Evolutionary conservation across 2,797 vertebrate species (phyloP), one percentile per base, ranked within the genome.

Genomic region (Xenentodon cancila): DNA sequence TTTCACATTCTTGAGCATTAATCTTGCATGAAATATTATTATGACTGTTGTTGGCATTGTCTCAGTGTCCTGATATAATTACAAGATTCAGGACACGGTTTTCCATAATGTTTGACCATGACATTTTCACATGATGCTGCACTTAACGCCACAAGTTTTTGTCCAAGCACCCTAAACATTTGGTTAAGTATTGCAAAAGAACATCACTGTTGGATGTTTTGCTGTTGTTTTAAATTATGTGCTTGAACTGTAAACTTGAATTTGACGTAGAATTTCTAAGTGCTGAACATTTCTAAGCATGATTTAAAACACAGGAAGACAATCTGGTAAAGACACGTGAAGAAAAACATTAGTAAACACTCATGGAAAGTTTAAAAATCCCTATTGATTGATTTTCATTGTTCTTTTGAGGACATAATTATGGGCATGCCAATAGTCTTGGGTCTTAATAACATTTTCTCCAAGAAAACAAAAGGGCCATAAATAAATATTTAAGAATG

Each of bases 51-150:
- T 15, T 40, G 37, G 12, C 37, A 40, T 40, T 40, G 37, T 15
- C 20, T 53, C 16, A 1, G 7, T 9, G 12, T 9, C 15, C 30
- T 34, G 20, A 48, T 55, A 8, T 60, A 54, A 22, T 52, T 40
- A 7, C 9, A 44, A 19, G 8, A 15, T 13, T 11, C 9, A 30
- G 32, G 19, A 30, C 56, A 9, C 17, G 19, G 13, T 68, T 54
- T 62, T 55, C 2, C 5, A 1, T 53, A 13, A 37, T 51, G 32
- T 65, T 66, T 48, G 7, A 19, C 51, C 44, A 68, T 37, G 4
- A 55, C n/a, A 49, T 53, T 58, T 47, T 19, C 58, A 67, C 61
- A 66, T 65, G 61, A 66, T 52, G 13, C 32, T 61, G 32, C 25
- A 68, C 17, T 49, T n/a, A 5, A 13, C 25, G 49, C 9, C 9